These are phyloP conservation scores for Drosophila cognata DNA, from an alignment of 2,888 invertebrate species.

Conservation along the genomic window DNA sequence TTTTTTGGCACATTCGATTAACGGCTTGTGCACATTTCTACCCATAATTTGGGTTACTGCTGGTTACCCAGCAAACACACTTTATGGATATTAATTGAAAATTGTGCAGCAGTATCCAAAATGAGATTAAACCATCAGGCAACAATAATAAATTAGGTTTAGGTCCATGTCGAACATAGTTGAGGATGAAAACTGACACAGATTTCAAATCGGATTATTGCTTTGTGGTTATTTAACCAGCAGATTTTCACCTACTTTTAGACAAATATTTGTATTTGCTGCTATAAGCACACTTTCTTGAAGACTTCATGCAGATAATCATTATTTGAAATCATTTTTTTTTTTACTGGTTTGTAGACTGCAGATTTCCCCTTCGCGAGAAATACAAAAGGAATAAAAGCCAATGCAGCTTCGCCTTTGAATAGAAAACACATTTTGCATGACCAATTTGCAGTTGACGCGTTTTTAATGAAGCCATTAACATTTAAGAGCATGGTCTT, in stretches of 20 bases:
- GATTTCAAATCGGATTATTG: neutral
- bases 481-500: neutral
- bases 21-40: neutral
- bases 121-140: neutral
- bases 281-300: neutral
- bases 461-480: slow-evolving; percentile 5
- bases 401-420: neutral
- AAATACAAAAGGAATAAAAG: neutral
- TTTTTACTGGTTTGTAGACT: neutral
- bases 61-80: neutral
- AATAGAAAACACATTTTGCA: neutral
- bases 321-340: neutral
- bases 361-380: too few species aligned
- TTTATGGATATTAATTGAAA: slow-evolving; percentile 1
- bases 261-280: neutral
- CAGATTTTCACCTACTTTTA: neutral
- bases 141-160: neutral
- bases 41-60: neutral
- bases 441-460: slow-evolving; percentile 9
- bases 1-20: slow-evolving; percentile 4
- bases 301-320: neutral
- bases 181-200: neutral
- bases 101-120: neutral
- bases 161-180: neutral
- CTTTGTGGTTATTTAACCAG: neutral